Percentiles rank a stretch among this genome's conserved stretches.
Conservation (phyloP, 1,140 invertebrate species). For the Drosophila malerkotliana region DNA sequence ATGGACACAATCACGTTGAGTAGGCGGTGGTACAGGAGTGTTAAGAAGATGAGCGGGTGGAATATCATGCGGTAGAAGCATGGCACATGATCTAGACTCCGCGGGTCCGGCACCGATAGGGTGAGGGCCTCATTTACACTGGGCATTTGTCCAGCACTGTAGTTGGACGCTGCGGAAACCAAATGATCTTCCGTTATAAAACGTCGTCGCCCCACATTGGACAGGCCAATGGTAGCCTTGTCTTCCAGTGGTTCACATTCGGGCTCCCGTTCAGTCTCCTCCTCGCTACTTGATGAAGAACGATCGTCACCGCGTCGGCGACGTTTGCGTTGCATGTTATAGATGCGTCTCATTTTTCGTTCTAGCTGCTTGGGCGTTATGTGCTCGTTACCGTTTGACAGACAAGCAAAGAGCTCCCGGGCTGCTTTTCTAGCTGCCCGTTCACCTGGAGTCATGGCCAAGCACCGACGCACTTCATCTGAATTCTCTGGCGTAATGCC, state of each 20-base stretch:
- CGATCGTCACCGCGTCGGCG: slow-evolving; percentile 65
- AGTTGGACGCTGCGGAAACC: slow-evolving; percentile 91
- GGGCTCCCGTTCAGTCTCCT: slow-evolving; percentile 40
- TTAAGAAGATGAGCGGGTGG: slow-evolving; percentile 88
- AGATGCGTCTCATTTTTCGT: slow-evolving; percentile 88
- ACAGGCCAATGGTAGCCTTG: slow-evolving; percentile 31
- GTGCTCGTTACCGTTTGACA: slow-evolving; percentile 93
- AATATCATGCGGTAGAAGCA: slow-evolving; percentile 88
- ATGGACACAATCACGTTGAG: slow-evolving; percentile 87
- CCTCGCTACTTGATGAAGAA: slow-evolving; percentile 65
- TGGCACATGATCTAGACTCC: slow-evolving; percentile 88
- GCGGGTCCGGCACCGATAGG: slow-evolving; percentile 87
- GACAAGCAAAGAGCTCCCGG: slow-evolving; percentile 91
- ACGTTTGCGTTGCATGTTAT: slow-evolving; percentile 84
- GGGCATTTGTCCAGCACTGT: slow-evolving; percentile 91
- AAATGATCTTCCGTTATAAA: slow-evolving; percentile 91
- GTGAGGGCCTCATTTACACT: slow-evolving; percentile 90
- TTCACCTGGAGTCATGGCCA: slow-evolving; percentile 92
- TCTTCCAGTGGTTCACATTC: slow-evolving; percentile 60
- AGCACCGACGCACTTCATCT: slow-evolving; percentile 92
- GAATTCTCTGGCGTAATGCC: slow-evolving; percentile 93
- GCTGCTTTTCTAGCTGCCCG: slow-evolving; percentile 93
- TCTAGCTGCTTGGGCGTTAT: slow-evolving; percentile 92
- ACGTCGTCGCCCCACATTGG: slow-evolving; percentile 55
- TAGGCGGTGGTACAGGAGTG: slow-evolving; percentile 88